Evolutionary conservation across 1,140 invertebrate species (phyloP).

Genomic region (Drosophila virilis): DNA sequence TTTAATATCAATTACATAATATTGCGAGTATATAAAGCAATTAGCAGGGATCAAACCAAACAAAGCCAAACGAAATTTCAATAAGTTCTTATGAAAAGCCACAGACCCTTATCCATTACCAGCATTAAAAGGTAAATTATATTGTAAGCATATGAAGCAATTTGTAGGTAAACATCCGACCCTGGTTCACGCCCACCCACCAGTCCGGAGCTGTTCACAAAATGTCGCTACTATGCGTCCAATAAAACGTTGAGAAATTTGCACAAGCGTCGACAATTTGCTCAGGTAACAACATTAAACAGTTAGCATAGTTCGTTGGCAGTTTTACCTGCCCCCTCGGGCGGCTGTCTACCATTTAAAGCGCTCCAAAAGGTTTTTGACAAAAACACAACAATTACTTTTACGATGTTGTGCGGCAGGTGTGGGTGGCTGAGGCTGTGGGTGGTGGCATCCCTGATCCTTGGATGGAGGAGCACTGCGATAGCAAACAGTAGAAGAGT

Average conservation of each 20-base stretch:
- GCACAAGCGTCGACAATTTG: slow-evolving; percentile 79
- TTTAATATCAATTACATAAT: slow-evolving; percentile 16
- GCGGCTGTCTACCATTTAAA: slow-evolving; percentile 67
- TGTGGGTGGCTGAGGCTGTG: background rate
- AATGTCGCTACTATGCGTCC: slow-evolving; percentile 41
- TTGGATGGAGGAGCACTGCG: background rate
- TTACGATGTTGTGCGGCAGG: slow-evolving; percentile 59
- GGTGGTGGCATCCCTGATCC: background rate
- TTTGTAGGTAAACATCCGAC: slow-evolving; percentile 54
- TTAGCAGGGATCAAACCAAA: slow-evolving; percentile 13
- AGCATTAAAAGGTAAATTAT: slow-evolving; percentile 51
- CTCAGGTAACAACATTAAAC: slow-evolving; percentile 79
- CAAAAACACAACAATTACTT: slow-evolving; percentile 82
- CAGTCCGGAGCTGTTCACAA: slow-evolving; percentile 31
- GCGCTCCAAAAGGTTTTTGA: slow-evolving; percentile 70
- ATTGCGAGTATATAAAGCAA: slow-evolving; percentile 17
- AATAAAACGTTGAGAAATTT: slow-evolving; percentile 79
- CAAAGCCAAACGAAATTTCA: slow-evolving; percentile 8
- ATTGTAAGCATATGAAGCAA: slow-evolving; percentile 67
- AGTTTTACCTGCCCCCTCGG: slow-evolving; percentile 48
- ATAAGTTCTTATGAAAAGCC: slow-evolving; percentile 7
- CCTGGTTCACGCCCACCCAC: slow-evolving; percentile 7
- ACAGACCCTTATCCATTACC: slow-evolving; percentile 18
- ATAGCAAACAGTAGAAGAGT: slow-evolving; percentile 1
- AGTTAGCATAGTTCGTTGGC: slow-evolving; percentile 77